Evolutionary conservation across 2,113 vertebrate genomes (phyloP).

Genomic region (Tetraodon nigroviridis): DNA sequence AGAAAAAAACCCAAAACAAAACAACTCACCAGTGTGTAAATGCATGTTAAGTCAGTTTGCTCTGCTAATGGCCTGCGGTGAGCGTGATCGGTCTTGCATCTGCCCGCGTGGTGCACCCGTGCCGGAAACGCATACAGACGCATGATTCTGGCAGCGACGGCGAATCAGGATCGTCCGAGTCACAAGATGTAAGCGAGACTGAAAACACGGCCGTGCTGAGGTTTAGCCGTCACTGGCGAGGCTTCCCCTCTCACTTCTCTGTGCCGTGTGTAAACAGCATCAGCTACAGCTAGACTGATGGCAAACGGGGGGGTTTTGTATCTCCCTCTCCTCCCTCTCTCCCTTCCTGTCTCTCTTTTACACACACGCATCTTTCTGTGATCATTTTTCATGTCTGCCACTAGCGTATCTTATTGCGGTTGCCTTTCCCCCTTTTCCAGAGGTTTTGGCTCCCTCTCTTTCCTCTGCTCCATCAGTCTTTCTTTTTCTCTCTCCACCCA

Average conservation of each 20-base stretch:
- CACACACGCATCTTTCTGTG: slow-evolving; percentile 6
- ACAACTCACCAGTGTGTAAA: slow-evolving; percentile 43
- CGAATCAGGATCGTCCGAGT: slow-evolving; percentile 34
- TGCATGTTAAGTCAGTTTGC: slow-evolving; percentile 47
- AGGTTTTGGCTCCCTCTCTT: slow-evolving; percentile 49
- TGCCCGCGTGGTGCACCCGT: slow-evolving; percentile 16
- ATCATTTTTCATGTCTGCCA: slow-evolving; percentile 28
- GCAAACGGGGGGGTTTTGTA: slow-evolving; percentile 6
- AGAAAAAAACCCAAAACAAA: slow-evolving; percentile 28
- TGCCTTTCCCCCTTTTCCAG: slow-evolving; percentile 39
- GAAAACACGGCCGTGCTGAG: slow-evolving; percentile 39
- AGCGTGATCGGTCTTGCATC: slow-evolving; percentile 38
- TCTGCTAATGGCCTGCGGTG: slow-evolving; percentile 53
- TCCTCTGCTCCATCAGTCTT: slow-evolving; percentile 32
- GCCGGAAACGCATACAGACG: slow-evolving; percentile 10
- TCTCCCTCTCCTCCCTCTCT: slow-evolving; percentile 1
- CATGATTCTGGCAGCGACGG: slow-evolving; percentile 16
- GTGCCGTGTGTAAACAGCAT: slow-evolving; percentile 17
- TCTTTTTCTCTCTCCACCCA: slow-evolving; percentile 38
- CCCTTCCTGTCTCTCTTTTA: background rate
- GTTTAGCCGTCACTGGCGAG: slow-evolving; percentile 23
- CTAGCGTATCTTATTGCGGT: slow-evolving; percentile 24
- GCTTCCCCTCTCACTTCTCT: background rate
- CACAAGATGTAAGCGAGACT: slow-evolving; percentile 42
- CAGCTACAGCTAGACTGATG: slow-evolving; percentile 43